Base-by-base conservation (phyloP, 2,888 invertebrate genomes). In the Chromoteleia sp. region DNA sequence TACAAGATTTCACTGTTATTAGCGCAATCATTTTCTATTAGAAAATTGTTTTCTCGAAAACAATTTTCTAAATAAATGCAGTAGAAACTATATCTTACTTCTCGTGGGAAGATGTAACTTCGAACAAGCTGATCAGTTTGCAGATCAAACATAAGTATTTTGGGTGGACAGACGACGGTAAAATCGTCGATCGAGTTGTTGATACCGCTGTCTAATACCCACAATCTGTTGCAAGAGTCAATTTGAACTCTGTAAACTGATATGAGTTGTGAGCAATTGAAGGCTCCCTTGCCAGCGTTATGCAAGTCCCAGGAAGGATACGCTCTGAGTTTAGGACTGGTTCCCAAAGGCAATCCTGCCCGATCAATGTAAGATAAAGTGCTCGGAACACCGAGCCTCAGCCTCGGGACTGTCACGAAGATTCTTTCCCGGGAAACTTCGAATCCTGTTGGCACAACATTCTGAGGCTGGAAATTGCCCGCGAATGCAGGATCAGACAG, bases 221-320 rank as follows among this genome's bases (percentile, higher is more conserved):
- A 97, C 2, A 97, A 92, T 14, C 97, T 93, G 91, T 96, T 95
- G 92, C 97, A 97, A n/a, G 95, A 94, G 90, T 97, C 97, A 30
- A 95, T 93, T 14, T 95, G 94, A 56, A 95, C 91, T 19, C 97
- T 93, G 92, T 97, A 97, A 45, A 96, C 96, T 0, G 97, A 97
- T 67, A 96, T 94, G 25, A 97, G 90, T 0, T 95, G 95, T 14
- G 95, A 94, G 89, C 97, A 97, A 92, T 96, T 96, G 89, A 95
- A 94, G 84, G 94, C 93, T 0, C 94, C 94, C 15, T 94, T 94
- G 0, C 95, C 95, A 0, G 95, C 95, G 0, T 93, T 93, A 85
- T 97, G 96, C 94, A 95, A 96, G 0, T 95, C 94, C 96, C 96
- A 96, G 83, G 95, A 95, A 0, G 96, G 96, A 88, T 95, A 96